These are phyloP conservation scores for Manis javanica DNA, from an alignment of 2,797 vertebrate genomes.

Conservation along the genomic window DNA sequence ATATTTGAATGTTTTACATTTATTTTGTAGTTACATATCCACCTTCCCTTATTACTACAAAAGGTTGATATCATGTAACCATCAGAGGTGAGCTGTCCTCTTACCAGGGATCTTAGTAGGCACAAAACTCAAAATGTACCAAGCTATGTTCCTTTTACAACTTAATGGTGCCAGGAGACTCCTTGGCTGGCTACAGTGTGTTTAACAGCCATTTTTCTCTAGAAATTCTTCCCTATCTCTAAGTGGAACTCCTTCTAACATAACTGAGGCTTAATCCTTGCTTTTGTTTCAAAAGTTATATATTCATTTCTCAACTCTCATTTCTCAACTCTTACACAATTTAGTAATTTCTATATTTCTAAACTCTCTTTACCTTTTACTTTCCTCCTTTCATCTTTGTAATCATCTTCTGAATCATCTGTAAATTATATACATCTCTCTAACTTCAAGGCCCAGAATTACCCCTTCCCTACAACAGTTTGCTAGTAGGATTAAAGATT, in stretches of 20 bases:
- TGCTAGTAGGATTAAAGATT: not conserved
- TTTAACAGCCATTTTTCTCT: not conserved
- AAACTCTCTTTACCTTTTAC: slow-evolving; percentile 4
- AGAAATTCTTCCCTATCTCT: not conserved
- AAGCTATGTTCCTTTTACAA: not conserved
- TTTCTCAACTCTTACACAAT: not conserved
- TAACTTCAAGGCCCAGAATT: not conserved
- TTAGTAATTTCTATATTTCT: slow-evolving; percentile 1
- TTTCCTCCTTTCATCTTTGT: not conserved
- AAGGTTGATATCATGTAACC: not conserved
- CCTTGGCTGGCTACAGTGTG: not conserved
- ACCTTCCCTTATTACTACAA: not conserved
- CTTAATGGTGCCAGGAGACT: not conserved
- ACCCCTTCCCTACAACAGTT: slow-evolving; percentile 3
- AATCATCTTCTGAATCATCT: not conserved
- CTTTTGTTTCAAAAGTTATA: not conserved
- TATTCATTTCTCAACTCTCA: not conserved
- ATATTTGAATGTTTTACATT: not conserved
- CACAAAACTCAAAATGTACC: not conserved
- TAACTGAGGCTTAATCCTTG: not conserved
- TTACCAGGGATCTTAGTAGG: not conserved
- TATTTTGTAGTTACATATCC: not conserved
- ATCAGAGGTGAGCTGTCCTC: not conserved
- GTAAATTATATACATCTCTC: not conserved
- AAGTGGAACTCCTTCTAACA: not conserved